Evolutionary conservation across 2,113 vertebrate genomes (phyloP), one percentile per base, ranked within the genome.

Genomic region (Tyrannus savana): DNA sequence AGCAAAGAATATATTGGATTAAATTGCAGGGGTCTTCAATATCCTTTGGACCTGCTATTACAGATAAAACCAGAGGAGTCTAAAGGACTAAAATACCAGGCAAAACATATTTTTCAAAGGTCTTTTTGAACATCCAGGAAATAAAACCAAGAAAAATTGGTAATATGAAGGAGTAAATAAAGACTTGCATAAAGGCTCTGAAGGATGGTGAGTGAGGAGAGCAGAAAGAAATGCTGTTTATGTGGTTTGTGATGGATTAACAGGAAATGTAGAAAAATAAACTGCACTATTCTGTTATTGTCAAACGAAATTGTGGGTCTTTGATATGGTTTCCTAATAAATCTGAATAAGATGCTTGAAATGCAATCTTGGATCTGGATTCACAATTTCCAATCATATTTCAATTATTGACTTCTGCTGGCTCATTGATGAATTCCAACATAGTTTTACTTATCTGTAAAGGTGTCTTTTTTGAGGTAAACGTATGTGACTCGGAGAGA

Each of bases 381-480:
- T 55, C 72, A 50, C 7, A 0, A 4, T 62, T 77, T 73, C 19
- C 62, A 60, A 35, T 39, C 10, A 14, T 31, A 60, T 39, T 64
- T 79, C 52, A 6, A 66, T 41, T 37, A 52, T 9, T 35, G 25
- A 25, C 22, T 86, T 82, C 13, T 46, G 13, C 24, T 4, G 1
- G 27, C 17, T 72, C 11, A 15, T 30, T 53, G 27, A 13, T 71
- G 39, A 72, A 77, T 77, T 90, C 58, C 52, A 77, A 11, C 17
- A 16, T 5, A 53, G 33, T 12, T 58, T 84, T 53, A 53, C 12
- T 67, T 68, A 12, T 47, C 8, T 68, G 17, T 39, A 28, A 68
- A 56, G 19, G 16, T 10, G 1, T 7, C 15, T 68, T 39, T 21
- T 14, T 1, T 1, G 2, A 3, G 1, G 10, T 42, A 52, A 68